A percentile compares a stretch with the other conserved stretches of the same genome.
Evolutionary conservation across 2,113 vertebrate species (phyloP).

Genomic region (Pleuronectes platessa): DNA sequence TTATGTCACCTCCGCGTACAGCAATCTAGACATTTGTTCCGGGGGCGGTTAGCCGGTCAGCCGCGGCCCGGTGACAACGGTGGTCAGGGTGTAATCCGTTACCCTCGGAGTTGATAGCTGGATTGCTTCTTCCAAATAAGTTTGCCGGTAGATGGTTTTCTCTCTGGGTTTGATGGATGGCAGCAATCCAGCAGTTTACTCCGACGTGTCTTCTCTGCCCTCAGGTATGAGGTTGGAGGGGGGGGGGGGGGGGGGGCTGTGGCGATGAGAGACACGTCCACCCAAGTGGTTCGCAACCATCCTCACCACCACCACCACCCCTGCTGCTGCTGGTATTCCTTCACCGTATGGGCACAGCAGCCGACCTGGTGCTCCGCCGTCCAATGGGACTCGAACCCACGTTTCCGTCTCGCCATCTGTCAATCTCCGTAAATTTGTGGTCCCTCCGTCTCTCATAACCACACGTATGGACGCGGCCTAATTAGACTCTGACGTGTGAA

Average conservation of each 20-base stretch:
- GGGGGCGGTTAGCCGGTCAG: conserved; percentile 7
- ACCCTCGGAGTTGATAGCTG: conserved; percentile 15
- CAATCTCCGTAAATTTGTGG: background rate
- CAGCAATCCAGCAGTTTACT: conserved; percentile 33
- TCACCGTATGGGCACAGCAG: conserved; percentile 86
- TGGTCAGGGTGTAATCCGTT: conserved; percentile 22
- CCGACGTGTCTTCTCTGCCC: conserved; percentile 18
- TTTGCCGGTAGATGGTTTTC: conserved; percentile 12
- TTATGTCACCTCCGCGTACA: conserved; percentile 25
- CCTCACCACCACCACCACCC: conserved; percentile 85
- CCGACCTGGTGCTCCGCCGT: conserved; percentile 75
- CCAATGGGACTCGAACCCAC: conserved; percentile 8
- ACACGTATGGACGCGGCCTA: conserved; percentile 4
- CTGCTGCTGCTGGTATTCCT: conserved; percentile 83
- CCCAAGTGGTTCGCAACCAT: conserved; percentile 82
- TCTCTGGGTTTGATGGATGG: conserved; percentile 46
- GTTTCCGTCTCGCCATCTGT: background rate
- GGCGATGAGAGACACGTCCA: conserved; percentile 78
- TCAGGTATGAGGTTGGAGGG: conserved; percentile 80
- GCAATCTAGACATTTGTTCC: conserved; percentile 29
- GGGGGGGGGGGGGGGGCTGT: conserved; percentile 81
- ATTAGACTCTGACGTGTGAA: conserved; percentile 11
- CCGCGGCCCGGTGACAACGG: conserved; percentile 8
- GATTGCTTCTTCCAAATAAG: conserved; percentile 11
- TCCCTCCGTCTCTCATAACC: background rate